Evolutionary conservation across 2,888 invertebrate species (phyloP).

Genomic region (Athripsodes cinereus): DNA sequence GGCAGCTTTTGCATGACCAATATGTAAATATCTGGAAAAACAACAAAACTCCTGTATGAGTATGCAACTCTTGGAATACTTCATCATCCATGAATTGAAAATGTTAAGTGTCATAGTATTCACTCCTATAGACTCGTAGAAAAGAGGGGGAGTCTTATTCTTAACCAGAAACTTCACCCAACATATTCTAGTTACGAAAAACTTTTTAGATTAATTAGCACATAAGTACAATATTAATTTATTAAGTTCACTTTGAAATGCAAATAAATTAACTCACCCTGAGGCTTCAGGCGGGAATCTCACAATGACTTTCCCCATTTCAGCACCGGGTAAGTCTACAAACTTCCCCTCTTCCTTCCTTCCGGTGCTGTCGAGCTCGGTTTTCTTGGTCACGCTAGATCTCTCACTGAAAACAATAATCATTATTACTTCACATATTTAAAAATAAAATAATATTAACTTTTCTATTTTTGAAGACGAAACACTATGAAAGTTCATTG

Average conservation of each 20-base stretch:
- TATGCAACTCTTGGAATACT: not conserved
- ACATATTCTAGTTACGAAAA: no score
- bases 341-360: conserved; percentile 93
- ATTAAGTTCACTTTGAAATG: no score
- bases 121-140: no score
- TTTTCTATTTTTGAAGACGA: no score
- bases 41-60: not conserved
- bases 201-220: no score
- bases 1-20: conserved; percentile 99
- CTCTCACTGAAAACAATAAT: conserved; percentile 21
- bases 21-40: conserved; percentile 75
- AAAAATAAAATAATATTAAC: not conserved
- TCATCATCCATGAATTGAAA: not conserved
- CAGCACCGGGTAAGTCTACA: conserved; percentile 91
- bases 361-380: conserved; percentile 38
- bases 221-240: no score
- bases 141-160: no score
- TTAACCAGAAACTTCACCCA: no score
- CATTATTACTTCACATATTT: no score
- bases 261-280: conserved; percentile 71
- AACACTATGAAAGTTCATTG: no score
- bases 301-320: conserved; percentile 96
- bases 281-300: conserved; percentile 99
- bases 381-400: conserved; percentile 39
- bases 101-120: no score